Evolutionary conservation across 2,797 vertebrate species (phyloP).

Genomic region (Prunella strophiata): DNA sequence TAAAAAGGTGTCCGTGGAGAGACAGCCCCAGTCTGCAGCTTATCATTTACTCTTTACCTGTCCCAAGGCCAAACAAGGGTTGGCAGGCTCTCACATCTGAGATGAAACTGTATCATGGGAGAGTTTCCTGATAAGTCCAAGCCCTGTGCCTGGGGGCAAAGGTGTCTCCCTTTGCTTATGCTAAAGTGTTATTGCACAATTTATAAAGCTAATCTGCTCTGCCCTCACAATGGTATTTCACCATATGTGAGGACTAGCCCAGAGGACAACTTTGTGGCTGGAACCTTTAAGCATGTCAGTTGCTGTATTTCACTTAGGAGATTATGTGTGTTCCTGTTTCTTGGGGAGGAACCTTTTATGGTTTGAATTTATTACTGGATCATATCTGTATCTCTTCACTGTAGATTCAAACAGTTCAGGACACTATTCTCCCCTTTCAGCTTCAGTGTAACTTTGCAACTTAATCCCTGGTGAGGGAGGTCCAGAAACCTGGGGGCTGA

Average conservation of each 20-base stretch:
- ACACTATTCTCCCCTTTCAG: neutral
- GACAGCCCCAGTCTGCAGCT: neutral
- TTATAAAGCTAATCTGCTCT: neutral
- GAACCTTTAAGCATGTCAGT: neutral
- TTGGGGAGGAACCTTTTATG: neutral
- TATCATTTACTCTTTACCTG: conserved; percentile 1
- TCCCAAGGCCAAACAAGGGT: conserved; percentile 11
- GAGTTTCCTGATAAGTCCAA: neutral
- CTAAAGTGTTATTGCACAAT: neutral
- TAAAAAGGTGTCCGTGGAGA: neutral
- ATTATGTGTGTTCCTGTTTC: neutral
- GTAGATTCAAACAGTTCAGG: neutral
- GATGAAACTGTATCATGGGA: neutral
- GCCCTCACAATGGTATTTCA: neutral
- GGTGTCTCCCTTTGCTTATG: neutral
- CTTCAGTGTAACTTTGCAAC: neutral
- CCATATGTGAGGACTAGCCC: neutral
- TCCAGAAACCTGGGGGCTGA: neutral
- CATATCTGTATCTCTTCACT: neutral
- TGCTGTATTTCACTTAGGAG: neutral
- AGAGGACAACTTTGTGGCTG: neutral
- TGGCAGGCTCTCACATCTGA: neutral
- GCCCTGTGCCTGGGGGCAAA: neutral
- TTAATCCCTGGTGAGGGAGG: neutral
- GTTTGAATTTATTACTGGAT: neutral